These are phyloP conservation scores for Labroides dimidiatus DNA, from an alignment of 2,797 vertebrate genomes.

Conservation along the genomic window DNA sequence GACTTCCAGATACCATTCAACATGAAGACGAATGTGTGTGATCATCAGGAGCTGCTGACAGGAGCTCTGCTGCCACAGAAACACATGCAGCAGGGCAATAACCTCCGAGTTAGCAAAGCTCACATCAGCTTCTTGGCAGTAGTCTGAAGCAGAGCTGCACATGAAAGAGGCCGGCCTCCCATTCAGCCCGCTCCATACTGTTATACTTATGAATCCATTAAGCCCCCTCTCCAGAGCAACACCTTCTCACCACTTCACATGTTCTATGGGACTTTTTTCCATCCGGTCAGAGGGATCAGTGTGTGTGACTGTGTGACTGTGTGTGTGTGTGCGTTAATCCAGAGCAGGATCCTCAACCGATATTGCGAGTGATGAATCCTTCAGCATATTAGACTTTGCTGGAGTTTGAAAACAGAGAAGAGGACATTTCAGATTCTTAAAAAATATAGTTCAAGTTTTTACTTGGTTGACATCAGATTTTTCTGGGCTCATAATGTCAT, in stretches of 20 bases:
- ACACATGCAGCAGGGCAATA: constrained; percentile 24
- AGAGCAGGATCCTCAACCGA: constrained; percentile 34
- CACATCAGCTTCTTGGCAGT: constrained; percentile 29
- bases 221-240: constrained; percentile 20
- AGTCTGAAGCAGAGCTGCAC: constrained; percentile 19
- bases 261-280: constrained; percentile 27
- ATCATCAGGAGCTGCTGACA: constrained; percentile 35
- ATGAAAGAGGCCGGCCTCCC: constrained; percentile 39
- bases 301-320: constrained; percentile 11
- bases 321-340: constrained; percentile 14
- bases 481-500: constrained; percentile 31
- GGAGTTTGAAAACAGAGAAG: constrained; percentile 11
- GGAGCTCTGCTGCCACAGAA: constrained; percentile 34
- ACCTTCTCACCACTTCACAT: constrained; percentile 37
- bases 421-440: constrained; percentile 13
- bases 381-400: neutral
- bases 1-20: constrained; percentile 2
- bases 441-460: constrained; percentile 24
- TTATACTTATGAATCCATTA: constrained; percentile 50
- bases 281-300: constrained; percentile 13
- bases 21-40: constrained; percentile 12
- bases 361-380: constrained; percentile 41
- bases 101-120: constrained; percentile 38
- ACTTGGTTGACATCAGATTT: constrained; percentile 41
- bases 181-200: constrained; percentile 28